A percentile compares a stretch with the other conserved stretches of the same genome.
These are phyloP conservation scores for Drosophila austrosaltans DNA, from an alignment of 2,888 invertebrate genomes.

Conservation along the genomic window DNA sequence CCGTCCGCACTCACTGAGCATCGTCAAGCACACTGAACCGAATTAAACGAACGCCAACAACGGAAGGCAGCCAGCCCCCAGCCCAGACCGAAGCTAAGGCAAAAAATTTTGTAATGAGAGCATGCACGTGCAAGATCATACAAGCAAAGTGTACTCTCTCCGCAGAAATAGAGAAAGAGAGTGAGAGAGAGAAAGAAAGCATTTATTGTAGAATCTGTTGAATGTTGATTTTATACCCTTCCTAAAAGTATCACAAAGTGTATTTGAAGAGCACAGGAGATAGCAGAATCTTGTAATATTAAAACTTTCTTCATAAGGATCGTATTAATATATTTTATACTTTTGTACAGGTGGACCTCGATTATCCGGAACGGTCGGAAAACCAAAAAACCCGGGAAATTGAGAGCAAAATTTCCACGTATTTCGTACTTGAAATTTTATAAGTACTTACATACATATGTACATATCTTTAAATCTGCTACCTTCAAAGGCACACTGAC, in stretches of 20 bases:
- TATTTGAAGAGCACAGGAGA: neutral
- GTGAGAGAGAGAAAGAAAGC: neutral
- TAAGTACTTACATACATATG: too few species aligned
- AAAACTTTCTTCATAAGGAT: too few species aligned
- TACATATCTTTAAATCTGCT: too few species aligned
- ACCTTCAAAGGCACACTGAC: too few species aligned
- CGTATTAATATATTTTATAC: too few species aligned
- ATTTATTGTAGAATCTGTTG: neutral
- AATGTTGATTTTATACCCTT: conserved; percentile 3
- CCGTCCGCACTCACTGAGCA: conserved; percentile 49
- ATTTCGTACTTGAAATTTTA: too few species aligned
- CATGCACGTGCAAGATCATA: conserved; percentile 55
- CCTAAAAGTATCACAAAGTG: neutral
- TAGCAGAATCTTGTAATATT: too few species aligned
- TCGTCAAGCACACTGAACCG: conserved; percentile 60
- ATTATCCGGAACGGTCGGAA: too few species aligned
- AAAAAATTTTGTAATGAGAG: neutral
- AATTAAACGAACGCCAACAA: neutral
- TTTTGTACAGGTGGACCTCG: too few species aligned
- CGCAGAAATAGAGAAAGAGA: neutral
- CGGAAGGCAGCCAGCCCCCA: neutral
- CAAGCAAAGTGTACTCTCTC: conserved; percentile 33
- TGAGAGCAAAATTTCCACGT: too few species aligned
- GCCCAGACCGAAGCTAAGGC: conserved; percentile 1
- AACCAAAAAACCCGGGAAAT: too few species aligned